Evolutionary conservation across 2,113 vertebrate species (phyloP).

Genomic region (Antechinus flavipes): DNA sequence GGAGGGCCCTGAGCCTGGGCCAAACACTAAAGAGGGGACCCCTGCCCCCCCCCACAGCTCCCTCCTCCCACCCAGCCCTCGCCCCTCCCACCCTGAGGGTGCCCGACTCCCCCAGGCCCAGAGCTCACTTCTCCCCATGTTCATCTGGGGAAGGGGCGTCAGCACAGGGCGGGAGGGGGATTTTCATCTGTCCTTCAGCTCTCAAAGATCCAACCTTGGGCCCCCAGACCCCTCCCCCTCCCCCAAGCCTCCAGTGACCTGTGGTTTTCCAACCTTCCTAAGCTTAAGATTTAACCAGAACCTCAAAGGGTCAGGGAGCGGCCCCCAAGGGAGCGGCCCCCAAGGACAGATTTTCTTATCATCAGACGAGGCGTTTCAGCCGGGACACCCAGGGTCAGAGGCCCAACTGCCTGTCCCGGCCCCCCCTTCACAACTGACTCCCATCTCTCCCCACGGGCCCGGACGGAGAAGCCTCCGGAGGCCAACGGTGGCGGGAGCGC

Average conservation of each 20-base stretch:
- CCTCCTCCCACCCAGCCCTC: fast-evolving
- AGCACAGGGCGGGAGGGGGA: neutral
- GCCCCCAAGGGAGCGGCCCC: neutral
- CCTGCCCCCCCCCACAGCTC: neutral
- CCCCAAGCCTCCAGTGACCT: neutral
- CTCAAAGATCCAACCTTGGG: conserved; percentile 27
- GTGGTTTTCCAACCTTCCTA: neutral
- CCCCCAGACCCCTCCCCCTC: neutral
- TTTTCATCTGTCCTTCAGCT: neutral
- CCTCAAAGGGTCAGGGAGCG: neutral
- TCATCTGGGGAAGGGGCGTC: neutral
- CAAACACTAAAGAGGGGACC: neutral
- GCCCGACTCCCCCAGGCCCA: too few species aligned
- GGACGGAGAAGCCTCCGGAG: neutral
- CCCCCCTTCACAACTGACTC: neutral
- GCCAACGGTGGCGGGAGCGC: too few species aligned
- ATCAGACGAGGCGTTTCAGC: neutral
- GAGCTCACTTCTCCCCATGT: neutral
- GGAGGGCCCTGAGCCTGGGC: conserved; percentile 23
- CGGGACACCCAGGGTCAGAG: neutral
- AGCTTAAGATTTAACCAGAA: neutral
- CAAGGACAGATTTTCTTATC: neutral
- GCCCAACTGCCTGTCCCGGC: neutral
- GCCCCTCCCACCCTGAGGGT: neutral
- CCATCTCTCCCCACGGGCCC: neutral